Evolutionary conservation across 2,888 invertebrate genomes (phyloP).

Genomic region (Seira sanloemensis): DNA sequence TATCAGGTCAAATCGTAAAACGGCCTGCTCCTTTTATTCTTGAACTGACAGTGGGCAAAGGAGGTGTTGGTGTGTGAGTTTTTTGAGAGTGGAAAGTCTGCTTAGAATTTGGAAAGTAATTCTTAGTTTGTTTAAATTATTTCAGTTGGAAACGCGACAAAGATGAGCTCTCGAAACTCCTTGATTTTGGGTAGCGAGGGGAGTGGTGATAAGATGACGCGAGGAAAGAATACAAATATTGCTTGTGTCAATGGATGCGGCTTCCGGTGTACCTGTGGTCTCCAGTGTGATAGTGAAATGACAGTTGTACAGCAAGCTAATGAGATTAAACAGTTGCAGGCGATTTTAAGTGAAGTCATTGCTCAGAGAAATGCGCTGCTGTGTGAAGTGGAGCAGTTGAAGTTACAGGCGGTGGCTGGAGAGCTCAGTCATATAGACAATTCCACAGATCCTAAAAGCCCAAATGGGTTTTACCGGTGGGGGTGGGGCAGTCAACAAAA

Average conservation of each 20-base stretch:
- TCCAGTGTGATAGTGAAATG: conserved; percentile 17
- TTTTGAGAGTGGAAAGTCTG: not conserved
- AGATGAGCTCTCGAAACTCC: not conserved
- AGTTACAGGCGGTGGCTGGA: conserved; percentile 69
- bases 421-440: conserved; percentile 66
- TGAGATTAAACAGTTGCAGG: conserved; percentile 65
- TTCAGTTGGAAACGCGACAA: not conserved
- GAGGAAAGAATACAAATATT: not conserved
- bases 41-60: too few species aligned
- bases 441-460: not conserved
- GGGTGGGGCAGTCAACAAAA: conserved; percentile 19
- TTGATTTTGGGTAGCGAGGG: not conserved
- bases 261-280: not conserved
- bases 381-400: conserved; percentile 71
- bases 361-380: conserved; percentile 68
- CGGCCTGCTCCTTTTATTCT: too few species aligned
- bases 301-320: conserved; percentile 54
- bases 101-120: too few species aligned
- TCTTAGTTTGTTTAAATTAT: not conserved
- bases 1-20: not conserved
- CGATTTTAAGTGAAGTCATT: conserved; percentile 59
- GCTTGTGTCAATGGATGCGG: not conserved
- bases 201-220: conserved; percentile 3
- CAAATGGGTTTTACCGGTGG: conserved; percentile 20
- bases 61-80: not conserved